Percentiles rank a stretch among this genome's conserved stretches.
These are phyloP conservation scores for Caerostris extrusa DNA, from an alignment of 1,140 invertebrate genomes.

Conservation along the genomic window DNA sequence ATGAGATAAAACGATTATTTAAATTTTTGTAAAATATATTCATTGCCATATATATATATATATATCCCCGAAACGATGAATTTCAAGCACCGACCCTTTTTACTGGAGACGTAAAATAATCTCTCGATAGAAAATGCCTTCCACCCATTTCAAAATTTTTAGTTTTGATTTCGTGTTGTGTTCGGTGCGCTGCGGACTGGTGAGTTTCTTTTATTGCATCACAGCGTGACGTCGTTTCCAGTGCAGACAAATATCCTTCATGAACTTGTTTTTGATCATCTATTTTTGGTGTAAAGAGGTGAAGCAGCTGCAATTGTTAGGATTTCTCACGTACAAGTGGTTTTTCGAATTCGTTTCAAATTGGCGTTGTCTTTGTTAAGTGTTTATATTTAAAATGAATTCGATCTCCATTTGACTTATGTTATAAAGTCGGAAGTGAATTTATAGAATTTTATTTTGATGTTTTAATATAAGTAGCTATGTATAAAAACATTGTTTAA, in stretches of 20 bases:
- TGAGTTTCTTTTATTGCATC: constrained; percentile 33
- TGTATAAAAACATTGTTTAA: no score
- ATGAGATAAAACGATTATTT: no score
- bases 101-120: no score
- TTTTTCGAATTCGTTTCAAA: background rate
- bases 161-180: background rate
- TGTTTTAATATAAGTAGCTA: no score
- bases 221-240: constrained; percentile 43
- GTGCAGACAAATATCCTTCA: constrained; percentile 38
- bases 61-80: no score
- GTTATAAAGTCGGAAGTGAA: no score
- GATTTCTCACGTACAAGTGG: background rate
- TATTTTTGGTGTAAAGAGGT: constrained; percentile 11
- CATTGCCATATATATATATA: no score
- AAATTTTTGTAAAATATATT: no score
- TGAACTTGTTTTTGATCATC: constrained; percentile 38
- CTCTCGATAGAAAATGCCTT: no score
- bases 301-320: background rate
- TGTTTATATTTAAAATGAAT: background rate
- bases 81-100: no score
- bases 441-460: no score
- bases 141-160: background rate
- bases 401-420: background rate
- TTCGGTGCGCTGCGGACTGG: background rate
- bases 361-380: background rate